Conservation (phyloP, 2,113 vertebrate species). For the Aphyosemion australe region DNA sequence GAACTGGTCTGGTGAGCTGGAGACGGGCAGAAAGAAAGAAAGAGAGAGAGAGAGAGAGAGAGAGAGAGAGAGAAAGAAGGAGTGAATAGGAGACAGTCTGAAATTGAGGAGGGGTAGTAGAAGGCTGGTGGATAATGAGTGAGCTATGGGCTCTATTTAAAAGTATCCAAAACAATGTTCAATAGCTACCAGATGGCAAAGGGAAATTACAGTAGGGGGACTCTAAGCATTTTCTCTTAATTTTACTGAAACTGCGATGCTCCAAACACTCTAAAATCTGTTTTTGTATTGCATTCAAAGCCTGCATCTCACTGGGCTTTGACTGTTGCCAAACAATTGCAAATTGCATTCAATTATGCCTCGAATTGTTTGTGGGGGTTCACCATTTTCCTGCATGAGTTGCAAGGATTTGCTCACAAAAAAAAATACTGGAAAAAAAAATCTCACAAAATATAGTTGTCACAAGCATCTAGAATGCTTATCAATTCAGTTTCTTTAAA, state of each 20-base stretch:
- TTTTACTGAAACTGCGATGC: conserved; percentile 52
- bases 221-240: conserved; percentile 59
- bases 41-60: neutral
- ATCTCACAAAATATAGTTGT: no score
- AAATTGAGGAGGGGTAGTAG: conserved; percentile 21
- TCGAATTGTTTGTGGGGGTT: no score
- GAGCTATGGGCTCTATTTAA: conserved; percentile 50
- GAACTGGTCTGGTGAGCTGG: conserved; percentile 59
- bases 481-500: no score
- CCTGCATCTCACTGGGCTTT: no score
- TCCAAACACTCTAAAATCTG: conserved; percentile 34
- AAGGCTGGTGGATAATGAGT: conserved; percentile 51
- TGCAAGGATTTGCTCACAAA: no score
- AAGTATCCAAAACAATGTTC: conserved; percentile 61
- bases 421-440: no score
- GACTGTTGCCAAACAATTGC: no score
- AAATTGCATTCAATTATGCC: no score
- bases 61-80: neutral
- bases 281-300: no score
- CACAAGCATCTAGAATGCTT: no score
- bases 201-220: conserved; percentile 41
- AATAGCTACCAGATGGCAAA: conserved; percentile 69
- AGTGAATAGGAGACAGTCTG: conserved; percentile 21
- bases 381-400: no score
- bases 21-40: conserved; percentile 36